Evolutionary conservation across 2,113 vertebrate species (phyloP).

Genomic region (Strigops habroptila): DNA sequence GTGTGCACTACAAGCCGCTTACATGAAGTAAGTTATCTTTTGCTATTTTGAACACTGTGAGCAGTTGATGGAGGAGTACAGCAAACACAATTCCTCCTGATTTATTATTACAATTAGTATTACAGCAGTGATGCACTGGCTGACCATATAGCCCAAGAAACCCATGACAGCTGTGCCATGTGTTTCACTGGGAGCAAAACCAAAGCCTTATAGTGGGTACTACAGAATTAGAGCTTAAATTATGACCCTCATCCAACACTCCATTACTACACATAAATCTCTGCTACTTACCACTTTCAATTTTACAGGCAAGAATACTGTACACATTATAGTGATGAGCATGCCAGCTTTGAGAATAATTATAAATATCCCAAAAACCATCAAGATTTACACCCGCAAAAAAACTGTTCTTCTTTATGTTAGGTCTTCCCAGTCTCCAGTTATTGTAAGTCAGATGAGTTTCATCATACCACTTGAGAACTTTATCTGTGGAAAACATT

Average conservation of each 20-base stretch:
- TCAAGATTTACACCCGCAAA: slow-evolving; percentile 80
- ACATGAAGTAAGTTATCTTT: background rate
- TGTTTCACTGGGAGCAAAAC: background rate
- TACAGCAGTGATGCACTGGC: background rate
- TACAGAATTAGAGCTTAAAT: background rate
- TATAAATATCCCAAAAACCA: slow-evolving; percentile 82
- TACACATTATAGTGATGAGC: slow-evolving; percentile 75
- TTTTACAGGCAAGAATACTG: slow-evolving; percentile 88
- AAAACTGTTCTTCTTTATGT: slow-evolving; percentile 70
- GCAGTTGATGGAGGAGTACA: background rate
- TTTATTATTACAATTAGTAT: background rate
- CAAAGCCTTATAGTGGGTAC: background rate
- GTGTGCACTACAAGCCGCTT: background rate
- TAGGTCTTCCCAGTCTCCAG: slow-evolving; percentile 84
- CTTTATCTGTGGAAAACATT: slow-evolving; percentile 73
- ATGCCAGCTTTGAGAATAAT: slow-evolving; percentile 35
- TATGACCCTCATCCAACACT: background rate
- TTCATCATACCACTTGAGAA: slow-evolving; percentile 87
- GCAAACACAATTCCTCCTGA: background rate
- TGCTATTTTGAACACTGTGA: background rate
- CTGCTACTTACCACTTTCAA: slow-evolving; percentile 83
- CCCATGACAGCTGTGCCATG: background rate
- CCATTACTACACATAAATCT: background rate
- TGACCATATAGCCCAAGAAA: background rate
- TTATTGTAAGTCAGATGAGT: slow-evolving; percentile 88